Evolutionary conservation across 2,797 vertebrate genomes (phyloP), one percentile per base, ranked within the genome.

Genomic region (Apogon talboti): DNA sequence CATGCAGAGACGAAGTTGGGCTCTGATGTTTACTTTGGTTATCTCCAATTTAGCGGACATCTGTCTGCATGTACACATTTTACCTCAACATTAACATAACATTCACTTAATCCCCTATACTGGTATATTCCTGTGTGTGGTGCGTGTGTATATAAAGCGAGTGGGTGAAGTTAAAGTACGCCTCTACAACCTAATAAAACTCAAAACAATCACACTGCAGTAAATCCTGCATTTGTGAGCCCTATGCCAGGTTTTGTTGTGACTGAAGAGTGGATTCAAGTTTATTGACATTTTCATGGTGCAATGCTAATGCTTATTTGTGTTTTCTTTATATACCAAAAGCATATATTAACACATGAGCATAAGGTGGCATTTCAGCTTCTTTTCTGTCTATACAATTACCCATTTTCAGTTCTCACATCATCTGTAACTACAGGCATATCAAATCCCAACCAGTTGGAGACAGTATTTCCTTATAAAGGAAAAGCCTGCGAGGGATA

Each of bases 401-500:
- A 89, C 79, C 79, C 85, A 66, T 76, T 79, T 86, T 88, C 86
- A 85, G 76, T 80, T 89, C 85, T 82, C 85, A 78, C 83, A 84
- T 88, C 83, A 87, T 79, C 79, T 76, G 71, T 69, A 77, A 87
- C 84, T 88, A 85, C 79, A 85, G 87, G 84, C 86, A 79, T 85
- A 89, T 90, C 87, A 89, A 90, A 91, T 92, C 90, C 84, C 71
- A 81, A 81, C 78, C 88, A 79, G 83, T 91, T 87, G 81, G 79
- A 90, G 87, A 86, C 86, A 86, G 86, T 76, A 87, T 89, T 90
- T 87, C 90, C 91, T 91, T 91, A 90, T 89, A 91, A 90, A 92
- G 90, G 74, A 91, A 89, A 88, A 88, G 87, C 86, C 89, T 89
- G 88, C 71, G 47, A 91, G 88, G 89, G 89, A 85, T 86, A 79